A percentile compares a stretch with the other conserved stretches of the same genome.
Conservation (phyloP, 2,888 invertebrate species). For the Eugnorisma glareosa region DNA sequence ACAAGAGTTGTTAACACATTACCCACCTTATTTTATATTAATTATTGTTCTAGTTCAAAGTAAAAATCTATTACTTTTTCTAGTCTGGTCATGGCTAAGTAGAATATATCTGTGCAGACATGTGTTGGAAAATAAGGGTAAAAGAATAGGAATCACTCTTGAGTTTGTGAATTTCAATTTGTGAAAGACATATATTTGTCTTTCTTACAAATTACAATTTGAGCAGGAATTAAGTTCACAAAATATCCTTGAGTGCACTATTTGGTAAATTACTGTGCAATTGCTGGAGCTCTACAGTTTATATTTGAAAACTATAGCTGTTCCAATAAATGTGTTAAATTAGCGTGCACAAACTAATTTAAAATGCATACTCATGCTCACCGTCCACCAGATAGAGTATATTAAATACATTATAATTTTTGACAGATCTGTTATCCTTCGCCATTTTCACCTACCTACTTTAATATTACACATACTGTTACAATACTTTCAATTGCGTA, state of each 20-base stretch:
- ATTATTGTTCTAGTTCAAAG: neutral
- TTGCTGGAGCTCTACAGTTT: slow-evolving; percentile 5
- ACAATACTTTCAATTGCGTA: slow-evolving; percentile 3
- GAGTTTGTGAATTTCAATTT: neutral
- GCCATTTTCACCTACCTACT: slow-evolving; percentile 79
- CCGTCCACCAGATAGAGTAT: slow-evolving; percentile 64
- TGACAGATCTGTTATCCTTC: slow-evolving; percentile 77
- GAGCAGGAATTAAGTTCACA: slow-evolving; percentile 17
- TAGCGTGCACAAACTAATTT: slow-evolving; percentile 32
- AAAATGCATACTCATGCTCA: slow-evolving; percentile 60
- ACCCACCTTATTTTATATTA: neutral
- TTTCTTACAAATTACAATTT: neutral
- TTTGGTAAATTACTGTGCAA: slow-evolving; percentile 5
- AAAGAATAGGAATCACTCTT: neutral
- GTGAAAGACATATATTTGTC: too few species aligned
- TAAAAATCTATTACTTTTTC: neutral
- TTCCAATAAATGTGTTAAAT: slow-evolving; percentile 22
- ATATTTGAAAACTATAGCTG: slow-evolving; percentile 10
- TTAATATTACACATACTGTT: slow-evolving; percentile 49
- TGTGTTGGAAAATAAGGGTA: neutral
- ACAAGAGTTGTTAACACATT: neutral
- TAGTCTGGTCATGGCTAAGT: slow-evolving; percentile 3
- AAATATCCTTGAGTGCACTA: slow-evolving; percentile 50
- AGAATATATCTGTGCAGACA: neutral
- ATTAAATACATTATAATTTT: slow-evolving; percentile 70